phyloP scores from a whole-genome alignment of 2,113 vertebrate genomes.

The Neomonachus schauinslandi region DNA sequence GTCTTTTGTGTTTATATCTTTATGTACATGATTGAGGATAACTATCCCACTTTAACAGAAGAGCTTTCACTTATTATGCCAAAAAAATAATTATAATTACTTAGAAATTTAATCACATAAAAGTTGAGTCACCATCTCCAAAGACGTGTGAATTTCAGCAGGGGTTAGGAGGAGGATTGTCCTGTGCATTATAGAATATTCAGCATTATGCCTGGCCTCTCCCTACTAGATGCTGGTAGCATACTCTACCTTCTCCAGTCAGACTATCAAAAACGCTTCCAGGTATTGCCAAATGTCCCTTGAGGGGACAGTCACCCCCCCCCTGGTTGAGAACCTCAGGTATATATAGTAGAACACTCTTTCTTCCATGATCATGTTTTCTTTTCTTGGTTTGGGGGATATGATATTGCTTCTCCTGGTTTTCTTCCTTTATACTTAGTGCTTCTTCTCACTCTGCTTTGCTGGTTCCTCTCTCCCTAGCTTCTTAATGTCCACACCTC shows the following conservation, averaged over 20 bases:
- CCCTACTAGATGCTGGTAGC: neutral
- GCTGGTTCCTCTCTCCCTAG: neutral
- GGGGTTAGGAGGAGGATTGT: neutral
- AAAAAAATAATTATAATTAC: conserved; percentile 8
- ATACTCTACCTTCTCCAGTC: neutral
- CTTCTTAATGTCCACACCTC: neutral
- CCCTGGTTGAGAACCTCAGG: neutral
- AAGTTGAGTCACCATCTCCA: neutral
- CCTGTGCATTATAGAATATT: neutral
- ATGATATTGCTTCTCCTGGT: neutral
- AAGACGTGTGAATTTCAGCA: neutral
- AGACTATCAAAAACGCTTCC: neutral
- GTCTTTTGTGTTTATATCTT: neutral
- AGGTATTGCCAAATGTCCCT: neutral
- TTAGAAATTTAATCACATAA: conserved; percentile 38
- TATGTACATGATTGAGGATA: neutral
- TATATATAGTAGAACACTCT: neutral
- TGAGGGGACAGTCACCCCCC: neutral
- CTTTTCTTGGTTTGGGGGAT: neutral
- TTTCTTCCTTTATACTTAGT: neutral
- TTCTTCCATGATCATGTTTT: neutral
- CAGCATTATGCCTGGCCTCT: neutral
- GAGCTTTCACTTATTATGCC: conserved; percentile 27
- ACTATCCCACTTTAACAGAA: neutral
- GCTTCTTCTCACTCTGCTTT: neutral